Evolutionary conservation across 2,888 invertebrate species (phyloP).

Genomic region (Drosophila lacicola): DNA sequence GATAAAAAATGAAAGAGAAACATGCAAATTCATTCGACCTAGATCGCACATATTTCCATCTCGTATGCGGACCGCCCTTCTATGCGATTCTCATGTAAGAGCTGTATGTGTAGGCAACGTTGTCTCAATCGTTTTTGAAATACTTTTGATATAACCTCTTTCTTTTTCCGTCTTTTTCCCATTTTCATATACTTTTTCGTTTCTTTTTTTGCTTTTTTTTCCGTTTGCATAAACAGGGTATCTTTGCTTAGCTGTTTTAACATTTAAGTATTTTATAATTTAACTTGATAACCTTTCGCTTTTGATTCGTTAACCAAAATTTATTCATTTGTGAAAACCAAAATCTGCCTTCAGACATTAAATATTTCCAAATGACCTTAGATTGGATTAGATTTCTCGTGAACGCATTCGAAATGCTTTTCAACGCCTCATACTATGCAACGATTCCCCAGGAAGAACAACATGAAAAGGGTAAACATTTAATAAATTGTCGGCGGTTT

Average conservation of each 20-base stretch:
- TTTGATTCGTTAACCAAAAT: background rate
- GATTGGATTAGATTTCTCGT: slow-evolving; percentile 5
- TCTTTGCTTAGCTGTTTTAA: background rate
- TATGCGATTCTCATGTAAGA: background rate
- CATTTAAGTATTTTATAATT: background rate
- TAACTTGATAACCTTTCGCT: background rate
- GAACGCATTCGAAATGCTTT: slow-evolving; percentile 25
- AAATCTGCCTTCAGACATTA: slow-evolving; percentile 5
- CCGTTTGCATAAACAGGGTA: no score
- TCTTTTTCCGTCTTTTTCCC: background rate
- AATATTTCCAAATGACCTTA: slow-evolving; percentile 9
- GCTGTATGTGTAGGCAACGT: no score
- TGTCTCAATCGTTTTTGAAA: no score
- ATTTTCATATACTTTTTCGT: no score
- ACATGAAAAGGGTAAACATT: slow-evolving; percentile 5
- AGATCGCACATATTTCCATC: background rate
- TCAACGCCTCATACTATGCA: slow-evolving; percentile 35
- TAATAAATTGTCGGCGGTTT: no score
- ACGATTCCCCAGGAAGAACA: background rate
- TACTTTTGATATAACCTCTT: no score
- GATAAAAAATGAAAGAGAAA: background rate
- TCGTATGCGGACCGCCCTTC: background rate
- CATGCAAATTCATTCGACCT: background rate
- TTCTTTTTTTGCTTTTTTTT: no score
- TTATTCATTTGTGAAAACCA: slow-evolving; percentile 3